Conservation (phyloP, 2,888 invertebrate genomes). For the Calameuta idolon region DNA sequence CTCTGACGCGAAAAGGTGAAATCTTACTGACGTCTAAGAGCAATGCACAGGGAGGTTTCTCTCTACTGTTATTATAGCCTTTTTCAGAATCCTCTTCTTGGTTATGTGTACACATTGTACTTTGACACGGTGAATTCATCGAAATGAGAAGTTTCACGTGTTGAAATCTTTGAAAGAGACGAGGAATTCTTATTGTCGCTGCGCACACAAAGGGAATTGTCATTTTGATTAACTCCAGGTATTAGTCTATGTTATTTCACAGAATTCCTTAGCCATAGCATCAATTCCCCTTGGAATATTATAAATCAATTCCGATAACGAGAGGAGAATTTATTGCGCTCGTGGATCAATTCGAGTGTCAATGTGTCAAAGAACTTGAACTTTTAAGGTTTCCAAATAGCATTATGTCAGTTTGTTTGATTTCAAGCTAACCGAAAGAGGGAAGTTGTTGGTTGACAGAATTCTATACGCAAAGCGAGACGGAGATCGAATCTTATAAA, state of each 20-base stretch:
- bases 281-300: neutral
- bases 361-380: neutral
- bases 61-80: neutral
- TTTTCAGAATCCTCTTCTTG: neutral
- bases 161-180: neutral
- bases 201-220: neutral
- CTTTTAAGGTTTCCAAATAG: neutral
- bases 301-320: neutral
- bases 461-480: neutral
- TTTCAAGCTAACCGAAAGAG: neutral
- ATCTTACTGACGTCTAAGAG: neutral
- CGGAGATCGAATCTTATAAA: neutral
- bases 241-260: neutral
- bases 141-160: neutral
- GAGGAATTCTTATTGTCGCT: neutral
- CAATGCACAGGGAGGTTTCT: neutral
- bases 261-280: neutral
- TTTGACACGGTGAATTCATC: neutral
- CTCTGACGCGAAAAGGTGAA: neutral
- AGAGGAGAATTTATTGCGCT: neutral
- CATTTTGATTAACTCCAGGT: neutral
- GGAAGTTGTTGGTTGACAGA: neutral
- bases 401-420: neutral
- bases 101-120: neutral
- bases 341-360: neutral